Percentiles rank a stretch among this genome's conserved stretches.
These are phyloP conservation scores for Pardalotus punctatus DNA, from an alignment of 2,113 vertebrate genomes.

Conservation along the genomic window DNA sequence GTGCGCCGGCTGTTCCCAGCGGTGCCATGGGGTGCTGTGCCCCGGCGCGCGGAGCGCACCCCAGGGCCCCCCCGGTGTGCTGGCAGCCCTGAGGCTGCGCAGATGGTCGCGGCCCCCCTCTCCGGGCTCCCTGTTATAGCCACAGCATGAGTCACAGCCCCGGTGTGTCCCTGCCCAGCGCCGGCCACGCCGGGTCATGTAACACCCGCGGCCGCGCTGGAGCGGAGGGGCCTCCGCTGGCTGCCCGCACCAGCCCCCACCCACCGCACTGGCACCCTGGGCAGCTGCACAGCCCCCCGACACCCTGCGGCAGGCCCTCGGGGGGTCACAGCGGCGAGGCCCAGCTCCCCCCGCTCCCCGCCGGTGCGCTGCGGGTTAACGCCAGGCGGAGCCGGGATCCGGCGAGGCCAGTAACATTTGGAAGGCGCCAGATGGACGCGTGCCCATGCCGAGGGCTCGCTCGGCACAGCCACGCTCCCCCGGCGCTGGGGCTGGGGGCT, in stretches of 20 bases:
- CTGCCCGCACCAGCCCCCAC: not conserved
- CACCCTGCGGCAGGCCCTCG: fast-evolving
- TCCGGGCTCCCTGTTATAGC: not conserved
- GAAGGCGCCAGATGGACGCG: conserved; percentile 51
- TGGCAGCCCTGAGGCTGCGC: not conserved
- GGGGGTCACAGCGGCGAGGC: fast-evolving
- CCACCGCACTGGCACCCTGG: fast-evolving
- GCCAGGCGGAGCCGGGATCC: conserved; percentile 30
- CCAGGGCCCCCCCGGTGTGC: not conserved
- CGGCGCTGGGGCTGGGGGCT: not conserved
- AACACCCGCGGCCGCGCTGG: not conserved
- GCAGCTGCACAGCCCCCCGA: not conserved
- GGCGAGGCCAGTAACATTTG: conserved; percentile 57
- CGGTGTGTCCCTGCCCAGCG: conserved; percentile 32
- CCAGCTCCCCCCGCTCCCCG: not conserved
- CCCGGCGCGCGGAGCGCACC: not conserved
- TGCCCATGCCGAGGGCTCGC: conserved; percentile 46
- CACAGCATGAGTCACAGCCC: conserved; percentile 36
- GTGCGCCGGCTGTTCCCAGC: fast-evolving
- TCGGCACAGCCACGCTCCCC: conserved; percentile 16
- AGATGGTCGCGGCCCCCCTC: not conserved
- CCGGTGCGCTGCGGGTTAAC: conserved; percentile 41
- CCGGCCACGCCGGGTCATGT: conserved; percentile 20
- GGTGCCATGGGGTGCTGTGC: not conserved
- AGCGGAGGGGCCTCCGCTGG: not conserved